phyloP scores from a whole-genome alignment of 2,113 vertebrate species.

The Lophochroa leadbeateri region DNA sequence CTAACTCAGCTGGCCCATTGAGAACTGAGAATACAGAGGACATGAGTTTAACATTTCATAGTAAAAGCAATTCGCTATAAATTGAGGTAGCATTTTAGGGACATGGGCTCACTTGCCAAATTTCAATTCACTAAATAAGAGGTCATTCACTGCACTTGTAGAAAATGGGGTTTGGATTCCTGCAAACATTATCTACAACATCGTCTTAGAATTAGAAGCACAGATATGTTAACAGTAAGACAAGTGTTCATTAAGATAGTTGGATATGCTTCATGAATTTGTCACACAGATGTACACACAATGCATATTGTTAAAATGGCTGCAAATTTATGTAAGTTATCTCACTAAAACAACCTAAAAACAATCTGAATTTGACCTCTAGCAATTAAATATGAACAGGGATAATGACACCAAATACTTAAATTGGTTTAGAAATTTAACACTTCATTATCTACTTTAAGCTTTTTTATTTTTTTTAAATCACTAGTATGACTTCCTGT shows the following conservation, averaged over 20 bases:
- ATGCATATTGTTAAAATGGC: not conserved
- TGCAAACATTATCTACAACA: not conserved
- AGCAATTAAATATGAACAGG: not conserved
- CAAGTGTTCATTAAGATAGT: not conserved
- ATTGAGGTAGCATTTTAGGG: not conserved
- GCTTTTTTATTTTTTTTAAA: not conserved
- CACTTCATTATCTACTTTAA: not conserved
- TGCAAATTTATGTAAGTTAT: fast-evolving
- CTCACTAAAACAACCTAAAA: not conserved
- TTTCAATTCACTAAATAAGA: not conserved
- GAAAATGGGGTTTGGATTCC: not conserved
- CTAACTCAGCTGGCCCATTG: not conserved
- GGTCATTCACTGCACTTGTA: not conserved
- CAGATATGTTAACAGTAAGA: not conserved
- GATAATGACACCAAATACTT: not conserved
- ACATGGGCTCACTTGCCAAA: not conserved
- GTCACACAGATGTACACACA: not conserved
- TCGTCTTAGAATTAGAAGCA: not conserved
- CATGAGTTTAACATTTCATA: not conserved
- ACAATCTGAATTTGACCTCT: not conserved
- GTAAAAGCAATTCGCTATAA: not conserved
- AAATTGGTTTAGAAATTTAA: not conserved
- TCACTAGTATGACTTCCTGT: not conserved
- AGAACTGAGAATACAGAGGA: not conserved
- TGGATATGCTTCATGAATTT: not conserved